Base-by-base conservation (phyloP, 2,797 vertebrate genomes). In the Myotis daubentonii region DNA sequence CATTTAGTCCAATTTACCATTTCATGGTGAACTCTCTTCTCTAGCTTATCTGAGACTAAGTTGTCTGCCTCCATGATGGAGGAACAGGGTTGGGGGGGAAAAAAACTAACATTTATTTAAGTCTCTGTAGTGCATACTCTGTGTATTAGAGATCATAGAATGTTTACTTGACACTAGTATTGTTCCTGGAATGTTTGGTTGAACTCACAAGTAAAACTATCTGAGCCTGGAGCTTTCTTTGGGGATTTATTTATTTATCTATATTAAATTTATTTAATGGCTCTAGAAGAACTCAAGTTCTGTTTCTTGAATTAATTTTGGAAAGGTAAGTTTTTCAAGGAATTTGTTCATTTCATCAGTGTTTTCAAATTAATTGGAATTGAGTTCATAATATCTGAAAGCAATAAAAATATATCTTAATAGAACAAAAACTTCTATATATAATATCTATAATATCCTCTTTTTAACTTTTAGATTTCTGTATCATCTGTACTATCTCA, bases 101-200 rank as follows among this genome's bases (percentile, higher is more conserved):
- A 38, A 30, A 30, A 30, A 53, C 36, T 38, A 22, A 47, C 17
- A 0, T 66, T 36, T 15, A 5, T 62, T 22, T 47, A 20, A 36
- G 62, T 36, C 25, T 4, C 70, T 89, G 20, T 70, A n/a, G 10
- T 38, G 8, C 17, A 7, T 28, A 11, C 30, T 80, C 25, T 71
- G 53, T 3, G 0, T 38, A 2, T 23, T 22, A 62, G 55, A 30
- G 51, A 36, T 10, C 12, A 25, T 49, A 20, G 19, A 15, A 41
- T 28, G 25, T 10, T 36, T 74, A 5, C 2, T 2, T 49, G 36
- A 49, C 72, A 33, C 36, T 75, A 5, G 53, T 71, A 78, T 80
- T 57, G 0, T 82, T 85, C 95, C 91, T 93, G 95, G 51, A 81
- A 47, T 65, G 78, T 93, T 55, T 65, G n/a, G 9, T 36, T 36